These are phyloP conservation scores for Otocyon megalotis DNA, from an alignment of 2,113 vertebrate genomes.

Conservation along the genomic window DNA sequence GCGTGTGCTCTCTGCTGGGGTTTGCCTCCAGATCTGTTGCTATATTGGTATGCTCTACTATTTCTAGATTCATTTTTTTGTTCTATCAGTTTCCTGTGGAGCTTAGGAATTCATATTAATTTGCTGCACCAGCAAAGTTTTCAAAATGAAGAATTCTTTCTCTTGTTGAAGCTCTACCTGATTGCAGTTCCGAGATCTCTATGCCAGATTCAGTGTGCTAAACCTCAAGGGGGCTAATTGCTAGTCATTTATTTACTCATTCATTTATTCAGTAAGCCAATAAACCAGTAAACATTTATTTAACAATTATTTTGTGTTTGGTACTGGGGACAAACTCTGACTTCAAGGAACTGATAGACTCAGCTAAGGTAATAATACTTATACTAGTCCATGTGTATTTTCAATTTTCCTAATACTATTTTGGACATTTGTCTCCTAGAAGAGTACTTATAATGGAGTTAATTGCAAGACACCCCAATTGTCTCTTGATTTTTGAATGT, in stretches of 20 bases:
- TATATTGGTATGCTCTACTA: not conserved
- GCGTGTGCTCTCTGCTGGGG: accelerated
- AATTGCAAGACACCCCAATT: not conserved
- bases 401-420: not conserved
- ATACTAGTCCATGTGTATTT: not conserved
- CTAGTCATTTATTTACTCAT: not conserved
- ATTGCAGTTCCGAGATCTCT: not conserved
- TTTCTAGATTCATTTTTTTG: not conserved
- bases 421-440: not conserved
- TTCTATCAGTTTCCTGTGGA: not conserved
- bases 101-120: not conserved
- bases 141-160: not conserved
- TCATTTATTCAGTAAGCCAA: not conserved
- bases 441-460: not conserved
- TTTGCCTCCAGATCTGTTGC: not conserved
- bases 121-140: not conserved
- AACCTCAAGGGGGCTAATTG: not conserved
- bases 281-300: not conserved
- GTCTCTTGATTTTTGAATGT: slow-evolving; percentile 8
- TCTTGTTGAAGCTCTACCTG: not conserved
- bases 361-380: not conserved
- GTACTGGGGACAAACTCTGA: not conserved
- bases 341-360: not conserved
- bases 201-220: not conserved
- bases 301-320: not conserved